Percentiles rank a stretch among this genome's conserved stretches.
Evolutionary conservation across 2,888 invertebrate species (phyloP).

Genomic region (Girardia tigrina): DNA sequence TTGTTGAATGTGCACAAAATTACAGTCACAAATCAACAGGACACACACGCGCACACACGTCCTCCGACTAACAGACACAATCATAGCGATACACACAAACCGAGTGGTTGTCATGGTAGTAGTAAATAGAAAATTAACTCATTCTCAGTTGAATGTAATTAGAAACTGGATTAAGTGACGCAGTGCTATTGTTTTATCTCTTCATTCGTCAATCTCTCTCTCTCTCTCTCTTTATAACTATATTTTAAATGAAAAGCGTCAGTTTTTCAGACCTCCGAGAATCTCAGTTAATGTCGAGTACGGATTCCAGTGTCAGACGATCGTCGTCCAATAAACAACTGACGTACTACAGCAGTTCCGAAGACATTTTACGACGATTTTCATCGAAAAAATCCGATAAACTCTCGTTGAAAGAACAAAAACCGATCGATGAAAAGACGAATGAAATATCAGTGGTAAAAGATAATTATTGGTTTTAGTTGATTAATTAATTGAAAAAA

Average conservation of each 20-base stretch:
- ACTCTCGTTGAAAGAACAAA: not conserved
- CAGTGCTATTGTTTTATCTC: not conserved
- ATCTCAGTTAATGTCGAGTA: not conserved
- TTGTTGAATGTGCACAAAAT: no score
- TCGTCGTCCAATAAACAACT: not conserved
- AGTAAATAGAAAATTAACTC: not conserved
- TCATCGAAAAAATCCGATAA: not conserved
- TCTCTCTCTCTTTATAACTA: not conserved
- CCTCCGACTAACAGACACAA: no score
- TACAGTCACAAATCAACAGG: no score
- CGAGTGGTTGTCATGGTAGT: not conserved
- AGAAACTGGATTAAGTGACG: not conserved
- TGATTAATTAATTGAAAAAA: no score
- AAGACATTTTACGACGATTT: not conserved
- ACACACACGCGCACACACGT: no score
- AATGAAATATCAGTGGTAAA: not conserved
- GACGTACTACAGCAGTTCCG: conserved; percentile 4
- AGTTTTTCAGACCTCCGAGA: not conserved
- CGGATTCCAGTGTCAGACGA: not conserved
- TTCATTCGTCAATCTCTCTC: not conserved
- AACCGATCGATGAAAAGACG: not conserved
- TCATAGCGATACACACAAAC: no score
- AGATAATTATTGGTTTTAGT: no score
- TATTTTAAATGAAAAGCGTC: not conserved
- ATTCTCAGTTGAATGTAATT: not conserved